These are phyloP conservation scores for Ictidomys tridecemlineatus DNA, from an alignment of 2,113 vertebrate genomes.

Conservation along the genomic window DNA sequence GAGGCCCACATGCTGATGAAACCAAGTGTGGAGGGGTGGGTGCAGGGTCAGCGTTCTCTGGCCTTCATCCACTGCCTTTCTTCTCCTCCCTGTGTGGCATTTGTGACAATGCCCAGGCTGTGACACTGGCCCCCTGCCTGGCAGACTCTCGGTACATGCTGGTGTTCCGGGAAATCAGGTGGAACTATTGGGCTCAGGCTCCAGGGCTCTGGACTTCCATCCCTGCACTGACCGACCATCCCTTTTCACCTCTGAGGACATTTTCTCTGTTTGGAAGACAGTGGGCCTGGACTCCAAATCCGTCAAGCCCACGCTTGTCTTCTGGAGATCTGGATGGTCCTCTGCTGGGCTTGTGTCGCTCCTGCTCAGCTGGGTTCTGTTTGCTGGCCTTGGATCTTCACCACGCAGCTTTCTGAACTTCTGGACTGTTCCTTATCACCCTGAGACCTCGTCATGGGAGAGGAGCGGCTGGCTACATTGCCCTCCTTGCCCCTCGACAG, in stretches of 20 bases:
- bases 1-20: rapidly evolving
- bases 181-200: rapidly evolving
- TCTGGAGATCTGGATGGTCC: neutral
- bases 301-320: neutral
- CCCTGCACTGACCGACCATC: neutral
- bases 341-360: too few relatives aligned
- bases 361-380: neutral
- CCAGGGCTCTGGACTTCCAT: neutral
- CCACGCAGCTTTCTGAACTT: rapidly evolving
- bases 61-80: rapidly evolving
- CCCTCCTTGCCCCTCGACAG: neutral
- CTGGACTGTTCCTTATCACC: too few relatives aligned
- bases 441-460: neutral
- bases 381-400: neutral
- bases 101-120: rapidly evolving
- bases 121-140: neutral
- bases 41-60: neutral
- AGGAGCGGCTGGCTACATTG: too few relatives aligned
- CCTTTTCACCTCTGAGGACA: neutral
- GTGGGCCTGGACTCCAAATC: neutral
- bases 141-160: rapidly evolving
- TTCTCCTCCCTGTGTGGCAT: too few relatives aligned
- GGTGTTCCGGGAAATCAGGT: neutral
- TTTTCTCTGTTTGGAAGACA: too few relatives aligned
- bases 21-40: rapidly evolving